These are phyloP conservation scores for Ochotona princeps DNA, from an alignment of 2,113 vertebrate species.

Conservation along the genomic window DNA sequence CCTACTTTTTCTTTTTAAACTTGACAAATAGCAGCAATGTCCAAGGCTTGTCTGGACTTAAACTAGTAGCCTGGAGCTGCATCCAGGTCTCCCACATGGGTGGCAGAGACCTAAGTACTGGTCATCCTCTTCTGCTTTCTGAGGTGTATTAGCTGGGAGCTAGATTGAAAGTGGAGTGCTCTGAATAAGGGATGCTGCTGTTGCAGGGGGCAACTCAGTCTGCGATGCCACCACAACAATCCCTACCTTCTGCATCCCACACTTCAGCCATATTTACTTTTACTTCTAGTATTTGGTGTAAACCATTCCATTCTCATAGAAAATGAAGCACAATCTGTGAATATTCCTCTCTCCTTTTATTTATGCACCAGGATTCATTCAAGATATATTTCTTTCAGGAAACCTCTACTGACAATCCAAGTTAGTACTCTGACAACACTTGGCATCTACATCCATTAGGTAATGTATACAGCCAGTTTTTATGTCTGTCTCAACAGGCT, in stretches of 20 bases:
- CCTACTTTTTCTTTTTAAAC: no score
- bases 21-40: no score
- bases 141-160: no score
- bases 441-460: background rate
- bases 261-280: background rate
- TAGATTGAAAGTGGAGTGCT: no score
- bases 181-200: no score
- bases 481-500: background rate
- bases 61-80: no score
- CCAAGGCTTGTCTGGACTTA: no score
- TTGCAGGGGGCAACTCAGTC: no score
- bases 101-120: no score
- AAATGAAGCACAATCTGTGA: conserved; percentile 51
- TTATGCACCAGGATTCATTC: background rate
- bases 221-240: no score
- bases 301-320: conserved; percentile 3
- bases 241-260: background rate
- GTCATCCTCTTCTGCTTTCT: no score
- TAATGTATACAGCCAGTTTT: conserved; percentile 3
- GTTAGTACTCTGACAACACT: background rate
- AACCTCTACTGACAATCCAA: background rate
- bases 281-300: background rate
- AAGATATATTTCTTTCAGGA: conserved; percentile 20
- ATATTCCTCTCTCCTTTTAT: conserved; percentile 1
- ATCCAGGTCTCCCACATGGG: no score